Percentiles rank a stretch among this genome's conserved stretches.
These are phyloP conservation scores for Endotricha flammealis DNA, from an alignment of 2,888 invertebrate genomes.

Conservation along the genomic window DNA sequence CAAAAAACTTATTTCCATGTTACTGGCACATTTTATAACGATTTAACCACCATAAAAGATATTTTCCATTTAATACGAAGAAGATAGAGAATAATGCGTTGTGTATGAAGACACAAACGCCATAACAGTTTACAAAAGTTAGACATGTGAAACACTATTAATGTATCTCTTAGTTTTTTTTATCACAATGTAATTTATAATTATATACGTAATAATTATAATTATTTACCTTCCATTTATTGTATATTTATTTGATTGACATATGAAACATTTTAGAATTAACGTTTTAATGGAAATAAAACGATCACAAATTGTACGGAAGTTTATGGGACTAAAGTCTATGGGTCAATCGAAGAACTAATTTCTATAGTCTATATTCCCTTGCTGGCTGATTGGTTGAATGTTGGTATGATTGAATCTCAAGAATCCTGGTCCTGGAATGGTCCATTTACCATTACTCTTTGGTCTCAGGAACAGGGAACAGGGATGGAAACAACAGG, in stretches of 20 bases:
- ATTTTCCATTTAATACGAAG: constrained; percentile 27
- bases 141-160: constrained; percentile 23
- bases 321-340: constrained; percentile 16
- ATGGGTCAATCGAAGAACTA: too few species aligned
- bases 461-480: too few species aligned
- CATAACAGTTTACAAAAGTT: constrained; percentile 65
- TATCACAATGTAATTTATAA: not conserved
- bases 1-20: constrained; percentile 29
- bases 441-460: too few species aligned
- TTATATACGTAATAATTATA: not conserved
- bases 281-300: constrained; percentile 18
- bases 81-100: constrained; percentile 62
- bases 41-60: constrained; percentile 24
- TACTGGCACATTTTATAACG: constrained; percentile 21
- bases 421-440: too few species aligned
- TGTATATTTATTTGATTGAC: constrained; percentile 1
- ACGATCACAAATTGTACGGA: constrained; percentile 20
- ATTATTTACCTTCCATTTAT: constrained; percentile 14
- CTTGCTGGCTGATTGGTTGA: constrained; percentile 11
- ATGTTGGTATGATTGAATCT: constrained; percentile 3
- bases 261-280: not conserved
- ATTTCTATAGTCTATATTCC: constrained; percentile 9
- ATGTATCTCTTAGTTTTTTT: not conserved
- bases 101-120: constrained; percentile 71
- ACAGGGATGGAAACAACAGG: too few species aligned